Evolutionary conservation across 1,140 invertebrate species (phyloP).

Genomic region (Rhagoletis pomonella): DNA sequence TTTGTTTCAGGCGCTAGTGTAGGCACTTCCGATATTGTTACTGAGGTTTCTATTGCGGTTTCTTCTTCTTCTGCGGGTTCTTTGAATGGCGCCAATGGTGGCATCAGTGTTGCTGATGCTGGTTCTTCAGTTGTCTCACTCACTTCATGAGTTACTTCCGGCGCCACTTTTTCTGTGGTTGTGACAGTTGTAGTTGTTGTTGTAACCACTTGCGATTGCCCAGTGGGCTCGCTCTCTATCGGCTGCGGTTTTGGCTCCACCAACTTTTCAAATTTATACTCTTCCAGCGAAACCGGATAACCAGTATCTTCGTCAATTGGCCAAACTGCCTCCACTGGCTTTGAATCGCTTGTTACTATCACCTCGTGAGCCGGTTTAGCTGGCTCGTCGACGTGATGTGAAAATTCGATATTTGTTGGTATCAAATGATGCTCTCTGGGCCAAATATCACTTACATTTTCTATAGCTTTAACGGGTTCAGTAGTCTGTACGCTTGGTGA

Average conservation of each 20-base stretch:
- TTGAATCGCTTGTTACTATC: background rate
- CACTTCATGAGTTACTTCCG: slow-evolving; percentile 51
- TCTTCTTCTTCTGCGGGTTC: background rate
- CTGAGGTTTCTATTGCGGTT: background rate
- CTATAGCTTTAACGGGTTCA: slow-evolving; percentile 58
- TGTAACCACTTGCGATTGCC: background rate
- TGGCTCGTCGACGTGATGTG: slow-evolving; percentile 62
- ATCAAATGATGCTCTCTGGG: slow-evolving; percentile 68
- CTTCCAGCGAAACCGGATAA: slow-evolving; percentile 64
- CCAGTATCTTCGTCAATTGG: slow-evolving; percentile 69
- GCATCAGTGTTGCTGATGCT: background rate
- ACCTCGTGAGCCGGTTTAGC: background rate
- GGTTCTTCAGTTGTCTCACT: slow-evolving; percentile 27
- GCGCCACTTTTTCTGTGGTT: background rate
- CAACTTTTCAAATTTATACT: slow-evolving; percentile 65
- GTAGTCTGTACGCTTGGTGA: slow-evolving; percentile 31
- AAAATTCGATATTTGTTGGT: slow-evolving; percentile 70
- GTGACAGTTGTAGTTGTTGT: slow-evolving; percentile 57
- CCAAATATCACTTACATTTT: slow-evolving; percentile 72
- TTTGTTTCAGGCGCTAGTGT: background rate
- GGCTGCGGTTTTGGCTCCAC: background rate
- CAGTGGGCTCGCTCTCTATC: background rate
- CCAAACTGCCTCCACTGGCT: slow-evolving; percentile 66
- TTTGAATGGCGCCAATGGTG: background rate
- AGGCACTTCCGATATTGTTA: background rate